Evolutionary conservation across 1,140 invertebrate genomes (phyloP), one percentile per base, ranked within the genome.

Genomic region (Ectropis grisescens): DNA sequence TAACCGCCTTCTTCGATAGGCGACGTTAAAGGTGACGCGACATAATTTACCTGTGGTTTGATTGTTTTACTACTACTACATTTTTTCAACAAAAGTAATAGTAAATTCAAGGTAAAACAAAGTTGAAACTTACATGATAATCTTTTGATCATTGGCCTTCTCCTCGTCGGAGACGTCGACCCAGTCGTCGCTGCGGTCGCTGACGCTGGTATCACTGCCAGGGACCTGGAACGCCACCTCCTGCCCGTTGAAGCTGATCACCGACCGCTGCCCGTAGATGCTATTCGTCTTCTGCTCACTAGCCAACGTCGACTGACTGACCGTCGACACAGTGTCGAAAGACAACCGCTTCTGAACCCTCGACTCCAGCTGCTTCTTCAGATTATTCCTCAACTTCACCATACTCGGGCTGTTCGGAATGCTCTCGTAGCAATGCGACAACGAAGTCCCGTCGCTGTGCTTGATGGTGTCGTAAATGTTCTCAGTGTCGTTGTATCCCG

Each of bases 221-320:
- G 69, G 64, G 11, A 76, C 80, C 53, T 82, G 82, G 33, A 82
- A 80, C 13, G 75, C 74, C 23, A 74, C 60, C 39, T 79, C 81
- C 28, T 84, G 81, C 2, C 78, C 76, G 24, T 80, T 80, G 60
- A 81, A 86, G 38, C 85, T 84, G 8, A 85, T 70, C 29, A 86
- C 70, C 6, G 84, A 80, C 31, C 83, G 58, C 37, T 84, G 80
- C 1, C 86, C 87, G 41, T 89, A 89, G 1, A 89, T 79, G 45
- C 87, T 89, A 44, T 89, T 89, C 7, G 86, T 88, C 53, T 88
- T 87, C 43, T 88, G 85, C 33, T 89, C 88, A 16, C 86, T 87
- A 3, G 85, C 87, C 34, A 88, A 65, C 13, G 87, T 85, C 1
- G 86, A 84, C 50, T 84, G 86, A 19, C 82, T 85, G 5, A 84